Evolutionary conservation across 1,140 invertebrate species (phyloP), one percentile per base, ranked within the genome.

Genomic region (Zaprionus camerounensis): DNA sequence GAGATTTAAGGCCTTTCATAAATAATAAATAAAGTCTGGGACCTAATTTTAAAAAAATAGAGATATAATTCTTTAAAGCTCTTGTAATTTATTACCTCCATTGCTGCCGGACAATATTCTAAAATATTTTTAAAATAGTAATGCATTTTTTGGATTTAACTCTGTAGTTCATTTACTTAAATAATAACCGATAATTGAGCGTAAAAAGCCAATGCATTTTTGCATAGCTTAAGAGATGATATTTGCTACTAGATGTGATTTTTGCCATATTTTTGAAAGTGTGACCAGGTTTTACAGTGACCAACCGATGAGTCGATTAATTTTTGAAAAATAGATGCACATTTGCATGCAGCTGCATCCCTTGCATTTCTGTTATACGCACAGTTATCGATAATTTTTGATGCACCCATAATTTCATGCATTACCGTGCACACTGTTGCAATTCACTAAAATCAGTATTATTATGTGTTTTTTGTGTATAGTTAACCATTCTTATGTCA

Each of bases 401-500:
- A 70, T 74, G 72, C 72, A 74, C 71, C 66, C 51, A 71, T 63
- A 63, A 62, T 58, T 75, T 22, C 26, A 55, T 69, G 34, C 41
- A 64, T 58, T 55, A 56, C 55, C 71, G 71, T 79, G 9, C 2
- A 83, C 72, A 83, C 72, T 83, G 72, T 77, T 83, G 81, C 81
- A 83, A 83, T 44, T 44, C 2, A 17, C n/a, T 6, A 41, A 41
- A 41, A n/a, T 5, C 5, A 41, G 2, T 41, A 15, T n/a, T n/a
- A 2, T 6, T 34, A 34, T 34, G 3, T 34, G 0, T 34, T 34
- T 9, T 11, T 34, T 34, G 15, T 41, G 38, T n/a, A 2, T 46
- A 17, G 3, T 20, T 17, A n/a, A n/a, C 12, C n/a, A n/a, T 7
- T 41, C 15, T 17, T 46, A 17, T 17, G 17, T 46, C n/a, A 9